Evolutionary conservation across 2,113 vertebrate species (phyloP).

Genomic region (Oncorhynchus gorbuscha): DNA sequence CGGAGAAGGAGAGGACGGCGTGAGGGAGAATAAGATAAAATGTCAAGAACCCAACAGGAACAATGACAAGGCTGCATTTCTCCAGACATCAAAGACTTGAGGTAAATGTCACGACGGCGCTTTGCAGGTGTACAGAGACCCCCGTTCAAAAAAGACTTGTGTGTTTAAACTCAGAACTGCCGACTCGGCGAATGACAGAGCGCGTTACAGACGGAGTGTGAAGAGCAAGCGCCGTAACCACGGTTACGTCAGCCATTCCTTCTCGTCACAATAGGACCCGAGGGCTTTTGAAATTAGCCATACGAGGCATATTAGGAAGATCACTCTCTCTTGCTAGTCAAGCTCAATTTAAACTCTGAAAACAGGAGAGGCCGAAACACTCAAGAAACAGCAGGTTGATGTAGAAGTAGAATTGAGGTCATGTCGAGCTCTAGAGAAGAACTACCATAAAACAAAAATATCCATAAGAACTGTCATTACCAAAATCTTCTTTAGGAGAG

Average conservation of each 20-base stretch:
- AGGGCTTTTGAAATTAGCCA: background rate
- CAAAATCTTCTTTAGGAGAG: background rate
- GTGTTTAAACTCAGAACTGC: slow-evolving; percentile 24
- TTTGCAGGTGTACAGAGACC: slow-evolving; percentile 39
- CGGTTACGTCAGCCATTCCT: background rate
- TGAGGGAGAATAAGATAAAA: slow-evolving; percentile 1
- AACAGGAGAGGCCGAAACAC: background rate
- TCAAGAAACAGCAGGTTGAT: background rate
- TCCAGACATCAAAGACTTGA: slow-evolving; percentile 37
- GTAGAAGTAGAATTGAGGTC: background rate
- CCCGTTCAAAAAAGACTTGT: slow-evolving; percentile 12
- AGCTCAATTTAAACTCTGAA: background rate
- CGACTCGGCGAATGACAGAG: slow-evolving; percentile 44
- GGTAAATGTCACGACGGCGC: slow-evolving; percentile 41
- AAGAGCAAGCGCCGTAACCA: slow-evolving; percentile 14
- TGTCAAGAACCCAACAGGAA: slow-evolving; percentile 11
- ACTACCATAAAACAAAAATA: too few species aligned
- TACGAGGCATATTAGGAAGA: background rate
- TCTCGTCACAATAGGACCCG: background rate
- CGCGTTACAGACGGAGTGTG: slow-evolving; percentile 28
- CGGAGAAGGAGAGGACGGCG: background rate
- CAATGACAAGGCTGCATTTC: slow-evolving; percentile 25
- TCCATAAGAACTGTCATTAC: background rate
- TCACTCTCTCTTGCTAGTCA: background rate
- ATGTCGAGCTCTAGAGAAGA: too few species aligned